These are phyloP conservation scores for Podarcis siculus DNA, from an alignment of 2,797 vertebrate species.

Conservation along the genomic window DNA sequence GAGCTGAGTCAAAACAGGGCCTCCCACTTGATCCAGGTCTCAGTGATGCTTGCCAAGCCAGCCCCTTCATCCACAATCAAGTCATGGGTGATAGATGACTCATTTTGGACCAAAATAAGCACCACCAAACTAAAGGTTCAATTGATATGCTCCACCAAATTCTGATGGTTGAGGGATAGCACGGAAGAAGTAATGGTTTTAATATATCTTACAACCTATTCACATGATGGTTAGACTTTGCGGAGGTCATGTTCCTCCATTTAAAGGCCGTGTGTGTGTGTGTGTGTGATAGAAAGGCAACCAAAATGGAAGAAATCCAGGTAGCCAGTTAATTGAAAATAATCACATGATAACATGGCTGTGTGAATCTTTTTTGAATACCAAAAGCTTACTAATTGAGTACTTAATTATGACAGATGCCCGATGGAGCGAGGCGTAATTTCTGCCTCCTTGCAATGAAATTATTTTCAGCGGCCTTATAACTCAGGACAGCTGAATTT, in stretches of 20 bases:
- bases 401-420: neutral
- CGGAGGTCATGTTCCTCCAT: neutral
- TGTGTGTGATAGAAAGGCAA: neutral
- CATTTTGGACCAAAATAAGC: no score
- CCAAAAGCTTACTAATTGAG: neutral
- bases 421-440: accelerated
- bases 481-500: constrained; percentile 5
- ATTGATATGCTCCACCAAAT: no score
- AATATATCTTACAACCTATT: neutral
- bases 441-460: neutral
- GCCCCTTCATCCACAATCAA: no score
- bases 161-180: no score
- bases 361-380: neutral
- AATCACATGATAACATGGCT: neutral
- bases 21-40: no score
- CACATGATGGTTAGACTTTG: neutral
- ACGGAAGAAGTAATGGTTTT: no score
- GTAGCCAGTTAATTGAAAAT: neutral
- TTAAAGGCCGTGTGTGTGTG: neutral
- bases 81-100: no score
- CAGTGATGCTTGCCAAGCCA: no score
- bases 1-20: no score
- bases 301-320: neutral
- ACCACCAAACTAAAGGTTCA: no score
- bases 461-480: neutral